Percentiles rank a stretch among this genome's conserved stretches.
Evolutionary conservation across 2,888 invertebrate species (phyloP).

Genomic region (Eupithecia abbreviata): DNA sequence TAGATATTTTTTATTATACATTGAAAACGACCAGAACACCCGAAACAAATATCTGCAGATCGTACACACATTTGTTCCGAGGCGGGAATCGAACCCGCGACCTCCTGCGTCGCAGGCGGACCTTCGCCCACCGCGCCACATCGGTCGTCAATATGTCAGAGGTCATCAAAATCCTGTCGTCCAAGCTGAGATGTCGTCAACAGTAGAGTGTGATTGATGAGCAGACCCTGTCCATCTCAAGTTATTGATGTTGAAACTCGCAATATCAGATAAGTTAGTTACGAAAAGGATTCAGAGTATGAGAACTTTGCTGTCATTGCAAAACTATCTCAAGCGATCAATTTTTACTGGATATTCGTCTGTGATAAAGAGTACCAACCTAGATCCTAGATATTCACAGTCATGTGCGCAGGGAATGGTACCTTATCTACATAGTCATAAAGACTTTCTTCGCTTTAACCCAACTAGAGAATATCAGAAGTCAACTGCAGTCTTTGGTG

Average conservation of each 20-base stretch:
- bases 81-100: too few species aligned
- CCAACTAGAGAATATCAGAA: background rate
- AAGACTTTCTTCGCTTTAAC: background rate
- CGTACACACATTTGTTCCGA: too few species aligned
- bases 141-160: too few species aligned
- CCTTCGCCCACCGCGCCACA: too few species aligned
- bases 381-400: background rate
- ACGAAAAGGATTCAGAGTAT: background rate
- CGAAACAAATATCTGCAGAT: too few species aligned
- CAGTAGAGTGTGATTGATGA: background rate
- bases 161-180: background rate
- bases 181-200: background rate
- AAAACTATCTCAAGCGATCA: background rate
- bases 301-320: background rate
- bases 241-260: slow-evolving; percentile 1
- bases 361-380: background rate
- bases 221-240: background rate
- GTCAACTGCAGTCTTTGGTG: slow-evolving; percentile 2
- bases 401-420: background rate
- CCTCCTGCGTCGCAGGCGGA: too few species aligned
- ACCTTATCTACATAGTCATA: background rate
- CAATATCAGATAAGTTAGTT: background rate
- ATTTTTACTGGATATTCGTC: background rate
- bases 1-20: too few species aligned
- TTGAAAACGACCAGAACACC: too few species aligned